Evolutionary conservation across 2,113 vertebrate species (phyloP).

Genomic region (Piaya cayana): DNA sequence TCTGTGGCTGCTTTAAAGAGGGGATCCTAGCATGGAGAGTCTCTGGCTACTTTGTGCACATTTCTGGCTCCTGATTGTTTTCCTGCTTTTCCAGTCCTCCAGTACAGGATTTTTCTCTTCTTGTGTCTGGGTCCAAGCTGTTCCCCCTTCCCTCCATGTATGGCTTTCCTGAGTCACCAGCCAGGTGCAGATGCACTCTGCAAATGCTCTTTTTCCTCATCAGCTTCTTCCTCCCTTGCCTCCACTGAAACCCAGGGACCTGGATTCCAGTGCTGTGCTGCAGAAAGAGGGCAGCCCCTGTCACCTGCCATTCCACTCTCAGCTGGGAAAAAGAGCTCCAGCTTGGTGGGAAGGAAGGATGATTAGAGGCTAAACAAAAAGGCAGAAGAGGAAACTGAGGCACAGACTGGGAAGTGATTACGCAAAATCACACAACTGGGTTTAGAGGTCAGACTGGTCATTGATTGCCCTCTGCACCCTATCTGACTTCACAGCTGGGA

Average conservation of each 20-base stretch:
- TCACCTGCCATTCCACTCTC: neutral
- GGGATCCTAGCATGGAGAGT: neutral
- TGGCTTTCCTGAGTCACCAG: neutral
- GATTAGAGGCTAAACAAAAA: neutral
- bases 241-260: neutral
- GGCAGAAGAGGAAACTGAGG: neutral
- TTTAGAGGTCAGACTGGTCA: neutral
- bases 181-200: neutral
- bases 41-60: neutral
- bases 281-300: neutral
- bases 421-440: neutral
- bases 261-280: accelerated
- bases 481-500: neutral
- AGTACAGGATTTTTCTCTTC: neutral
- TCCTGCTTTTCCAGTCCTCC: neutral
- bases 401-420: neutral
- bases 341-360: accelerated
- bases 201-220: neutral
- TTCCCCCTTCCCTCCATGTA: neutral
- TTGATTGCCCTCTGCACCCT: neutral
- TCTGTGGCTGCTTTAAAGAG: neutral
- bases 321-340: neutral
- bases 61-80: neutral
- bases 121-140: neutral
- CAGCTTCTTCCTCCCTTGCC: neutral